Conservation (phyloP, 2,113 vertebrate species). For the Xenus cinereus region DNA sequence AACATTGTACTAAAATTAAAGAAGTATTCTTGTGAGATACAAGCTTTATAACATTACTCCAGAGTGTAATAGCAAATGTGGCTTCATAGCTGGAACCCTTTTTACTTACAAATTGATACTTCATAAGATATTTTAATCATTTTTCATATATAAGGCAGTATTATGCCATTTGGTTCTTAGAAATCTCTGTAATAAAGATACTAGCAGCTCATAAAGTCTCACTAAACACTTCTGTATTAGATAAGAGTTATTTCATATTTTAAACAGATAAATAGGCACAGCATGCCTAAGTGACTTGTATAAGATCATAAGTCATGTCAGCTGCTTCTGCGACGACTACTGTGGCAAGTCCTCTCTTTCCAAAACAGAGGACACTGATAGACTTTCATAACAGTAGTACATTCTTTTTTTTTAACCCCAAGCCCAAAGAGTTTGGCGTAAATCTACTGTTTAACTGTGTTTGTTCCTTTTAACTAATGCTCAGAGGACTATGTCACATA, state of each 20-base stretch:
- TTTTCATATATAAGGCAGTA: background rate
- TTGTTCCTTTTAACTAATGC: slow-evolving; percentile 20
- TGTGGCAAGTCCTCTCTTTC: background rate
- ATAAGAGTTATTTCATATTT: slow-evolving; percentile 12
- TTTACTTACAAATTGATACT: slow-evolving; percentile 7
- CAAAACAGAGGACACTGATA: background rate
- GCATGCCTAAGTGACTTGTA: background rate
- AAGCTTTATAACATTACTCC: background rate
- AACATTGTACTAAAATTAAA: background rate
- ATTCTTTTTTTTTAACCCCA: background rate
- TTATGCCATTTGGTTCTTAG: background rate
- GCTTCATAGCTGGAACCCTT: background rate
- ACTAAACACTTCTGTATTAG: background rate
- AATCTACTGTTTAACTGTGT: slow-evolving; percentile 11
- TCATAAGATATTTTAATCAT: slow-evolving; percentile 7
- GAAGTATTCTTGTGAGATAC: background rate
- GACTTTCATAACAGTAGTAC: background rate
- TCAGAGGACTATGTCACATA: background rate
- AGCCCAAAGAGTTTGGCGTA: background rate
- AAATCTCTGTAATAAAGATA: slow-evolving; percentile 27
- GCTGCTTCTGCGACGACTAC: background rate
- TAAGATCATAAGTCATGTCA: background rate
- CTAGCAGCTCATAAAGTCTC: slow-evolving; percentile 41
- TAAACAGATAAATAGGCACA: slow-evolving; percentile 11
- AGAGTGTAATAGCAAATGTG: background rate